A percentile compares a stretch with the other conserved stretches of the same genome.
Conservation (phyloP, 1,140 invertebrate species). For the Brachionus koreanus region DNA sequence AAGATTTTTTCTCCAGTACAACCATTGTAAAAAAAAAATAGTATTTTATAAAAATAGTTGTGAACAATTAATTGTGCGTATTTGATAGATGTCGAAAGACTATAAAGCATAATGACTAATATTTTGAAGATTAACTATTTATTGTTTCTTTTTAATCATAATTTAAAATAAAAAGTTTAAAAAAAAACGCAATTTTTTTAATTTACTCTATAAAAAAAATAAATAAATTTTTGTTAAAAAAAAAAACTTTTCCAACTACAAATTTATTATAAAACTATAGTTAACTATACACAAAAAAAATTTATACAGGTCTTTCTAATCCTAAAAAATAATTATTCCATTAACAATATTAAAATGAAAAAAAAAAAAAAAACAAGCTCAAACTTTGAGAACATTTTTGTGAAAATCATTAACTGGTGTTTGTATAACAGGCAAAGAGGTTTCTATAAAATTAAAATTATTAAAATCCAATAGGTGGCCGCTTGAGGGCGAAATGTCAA, state of each 20-base stretch:
- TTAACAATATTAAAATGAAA: neutral
- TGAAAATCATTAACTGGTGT: constrained; percentile 24
- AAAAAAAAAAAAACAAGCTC: neutral
- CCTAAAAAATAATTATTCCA: neutral
- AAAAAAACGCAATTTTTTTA: too few relatives aligned
- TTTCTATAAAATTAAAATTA: constrained; percentile 26
- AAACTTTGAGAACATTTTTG: constrained; percentile 24
- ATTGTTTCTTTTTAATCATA: neutral
- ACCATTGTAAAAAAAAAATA: too few relatives aligned
- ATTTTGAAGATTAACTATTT: neutral
- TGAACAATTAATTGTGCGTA: too few relatives aligned
- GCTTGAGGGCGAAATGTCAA: constrained; percentile 29
- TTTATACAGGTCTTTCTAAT: neutral
- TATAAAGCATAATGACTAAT: too few relatives aligned
- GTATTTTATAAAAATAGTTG: too few relatives aligned
- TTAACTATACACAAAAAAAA: neutral
- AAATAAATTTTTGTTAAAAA: too few relatives aligned
- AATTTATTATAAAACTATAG: neutral
- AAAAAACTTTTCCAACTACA: neutral
- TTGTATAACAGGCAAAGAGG: constrained; percentile 6
- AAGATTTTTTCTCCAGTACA: too few relatives aligned
- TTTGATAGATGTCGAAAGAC: too few relatives aligned
- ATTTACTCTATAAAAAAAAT: too few relatives aligned
- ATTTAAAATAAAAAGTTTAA: too few relatives aligned
- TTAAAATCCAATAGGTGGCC: constrained; percentile 30